Base-by-base conservation (phyloP, 2,113 vertebrate genomes). In the Prochilodus magdalenae region DNA sequence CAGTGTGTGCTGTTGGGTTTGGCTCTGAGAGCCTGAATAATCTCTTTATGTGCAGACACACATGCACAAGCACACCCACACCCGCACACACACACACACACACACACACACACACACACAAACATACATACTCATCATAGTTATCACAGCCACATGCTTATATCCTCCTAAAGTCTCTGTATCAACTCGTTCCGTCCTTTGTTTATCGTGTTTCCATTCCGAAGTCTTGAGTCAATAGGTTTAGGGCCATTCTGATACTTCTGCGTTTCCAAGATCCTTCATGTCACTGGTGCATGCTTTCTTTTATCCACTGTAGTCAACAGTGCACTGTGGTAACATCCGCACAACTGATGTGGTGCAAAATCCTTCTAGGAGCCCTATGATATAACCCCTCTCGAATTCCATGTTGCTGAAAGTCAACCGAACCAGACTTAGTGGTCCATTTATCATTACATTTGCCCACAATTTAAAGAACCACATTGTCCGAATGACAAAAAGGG, bases 1-100 rank as follows among this genome's bases (percentile, higher is more conserved):
- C 92, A 91, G 82, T 47, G 81, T 87, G 75, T 77, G 86, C 87
- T 65, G 72, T 74, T 87, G 77, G 77, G 80, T 88, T 90, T 40
- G 63, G 84, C 81, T 76, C 80, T 65, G 77, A 81, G 75, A 75
- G 82, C 77, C 83, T 80, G 71, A 81, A 89, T 89, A 77, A 87
- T 89, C 85, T 86, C 70, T 51, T 30, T 66, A 0, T 66, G 24
- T 26, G 3, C 12, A 8, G 59, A 47, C 74, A 29, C 36, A 49
- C 27, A 47, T 59, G 29, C 57, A 47, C 20, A 30, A n/a, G 29
- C 27, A 49, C 24, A 63, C 27, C 18, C 57, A 44, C 36, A 27
- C 59, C 47, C 36, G 33, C 73, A 44, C 71, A 55, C 70, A 73
- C 27, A 55, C 29, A 26, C n/a, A 75, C 73, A 62, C 75, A 60